Evolutionary conservation across 2,797 vertebrate genomes (phyloP), one percentile per base, ranked within the genome.

Genomic region (Geotrypetes seraphini): DNA sequence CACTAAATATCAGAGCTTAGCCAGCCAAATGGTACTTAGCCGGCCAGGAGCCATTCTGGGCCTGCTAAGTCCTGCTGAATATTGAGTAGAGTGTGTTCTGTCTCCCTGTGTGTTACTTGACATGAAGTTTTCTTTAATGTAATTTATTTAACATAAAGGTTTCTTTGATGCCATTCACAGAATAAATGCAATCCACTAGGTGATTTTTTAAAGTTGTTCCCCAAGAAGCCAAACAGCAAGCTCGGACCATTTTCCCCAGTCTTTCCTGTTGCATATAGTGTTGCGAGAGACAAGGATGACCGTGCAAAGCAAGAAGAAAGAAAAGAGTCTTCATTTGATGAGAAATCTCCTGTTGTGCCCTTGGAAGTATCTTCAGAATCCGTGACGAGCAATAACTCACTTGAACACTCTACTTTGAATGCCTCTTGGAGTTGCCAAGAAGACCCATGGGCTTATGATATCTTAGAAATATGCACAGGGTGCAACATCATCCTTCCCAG

Each of bases 401-500:
- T 7, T 8, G n/a, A 6, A 30, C 19, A 12, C 25, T 16, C 12
- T 3, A 45, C 22, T 29, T 20, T 19, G 4, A 14, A 12, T 5
- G 12, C 16, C 20, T 17, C 23, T 0, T 1, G 7, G 31, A 1
- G 16, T 33, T 16, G 40, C n/a, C 14, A 6, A 16, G 31, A 33
- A 13, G 46, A 52, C 0, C 15, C 29, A 3, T 2, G 10, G 10
- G 31, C 24, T 23, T 71, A 53, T 6, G 26, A 69, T n/a, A 3
- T 15, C 10, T 43, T 68, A 36, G 30, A 10, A 7, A 25, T 11
- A 4, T 71, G 73, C 17, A 22, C 36, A 10, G 44, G 28, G 11
- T 70, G 69, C 31, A 42, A 44, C 7, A 47, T 66, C 51, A 41
- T 71, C 6, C 69, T 73, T 16, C 71, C 60, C 0, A 30, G 55